Base-by-base conservation (phyloP, 2,888 invertebrate genomes). In the Spodoptera littoralis region DNA sequence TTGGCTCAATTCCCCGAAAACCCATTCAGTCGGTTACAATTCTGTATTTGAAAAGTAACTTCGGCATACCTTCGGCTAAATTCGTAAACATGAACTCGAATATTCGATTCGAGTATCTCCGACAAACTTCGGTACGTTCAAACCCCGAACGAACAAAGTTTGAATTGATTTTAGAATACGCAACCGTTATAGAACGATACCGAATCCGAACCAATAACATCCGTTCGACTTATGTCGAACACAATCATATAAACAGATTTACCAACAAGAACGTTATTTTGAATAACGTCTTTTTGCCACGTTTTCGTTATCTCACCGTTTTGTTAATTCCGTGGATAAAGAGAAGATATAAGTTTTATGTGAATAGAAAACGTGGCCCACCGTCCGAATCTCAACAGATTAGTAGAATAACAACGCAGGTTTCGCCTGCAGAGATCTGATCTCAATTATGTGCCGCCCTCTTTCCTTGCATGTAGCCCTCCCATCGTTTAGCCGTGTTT, bases 381-480 rank as follows among this genome's bases (percentile, higher is more conserved):
- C 67, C 36, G 13, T 55, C 47, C 1, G 41, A 47, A 27, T 73
- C 44, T 55, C 72, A 51, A 49, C 42, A 49, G 50, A 56, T 53
- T 43, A 58, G 58, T 51, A 64, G 52, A 53, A 58, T 44, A 48
- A 67, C 50, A 59, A 58, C 2, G 69, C 66, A 74, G 64, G 62
- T 65, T 18, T 66, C 58, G 43, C 73, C 81, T 69, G 65, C 59
- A 5, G 11, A 48, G 44, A 45, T 49, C 12, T 13, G 9, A n/a
- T 72, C 51, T 95, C 95, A 99, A 95, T 99, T 99, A 90, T 99
- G 99, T 53, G 98, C 97, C 3, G 99, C 98, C 58, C 97, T 94
- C 90, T 98, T 98, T n/a, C 99, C 99, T 85, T 96, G 97, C 98
- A 99, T 98, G 84, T 99, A 99, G 1, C 97, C 97, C 81, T 98